Evolutionary conservation across 2,797 vertebrate species (phyloP).

Genomic region (Phoeniculus purpureus): DNA sequence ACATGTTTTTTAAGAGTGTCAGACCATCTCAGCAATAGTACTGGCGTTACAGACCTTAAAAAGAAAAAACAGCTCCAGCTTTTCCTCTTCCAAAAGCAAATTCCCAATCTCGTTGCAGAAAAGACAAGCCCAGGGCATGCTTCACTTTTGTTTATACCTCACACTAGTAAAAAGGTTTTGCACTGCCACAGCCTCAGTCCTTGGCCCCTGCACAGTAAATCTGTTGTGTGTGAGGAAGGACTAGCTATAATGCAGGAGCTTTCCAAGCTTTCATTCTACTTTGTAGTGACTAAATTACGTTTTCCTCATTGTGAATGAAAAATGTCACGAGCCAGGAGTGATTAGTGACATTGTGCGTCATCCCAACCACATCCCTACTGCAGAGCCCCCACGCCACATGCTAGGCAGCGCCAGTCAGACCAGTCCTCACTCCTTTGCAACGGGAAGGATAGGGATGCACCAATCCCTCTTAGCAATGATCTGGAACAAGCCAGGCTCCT

Average conservation of each 20-base stretch:
- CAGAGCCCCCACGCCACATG: background rate
- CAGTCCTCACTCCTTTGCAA: background rate
- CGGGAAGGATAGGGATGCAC: background rate
- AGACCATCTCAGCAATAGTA: constrained; percentile 37
- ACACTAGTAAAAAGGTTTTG: background rate
- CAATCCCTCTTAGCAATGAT: accelerated
- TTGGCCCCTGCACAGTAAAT: background rate
- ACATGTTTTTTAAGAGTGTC: constrained; percentile 28
- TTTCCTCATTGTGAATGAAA: background rate
- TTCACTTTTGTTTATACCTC: background rate
- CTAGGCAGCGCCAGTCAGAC: background rate
- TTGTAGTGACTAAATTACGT: background rate
- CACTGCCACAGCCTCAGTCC: background rate
- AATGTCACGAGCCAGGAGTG: background rate
- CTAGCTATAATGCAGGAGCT: background rate
- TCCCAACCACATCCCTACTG: background rate
- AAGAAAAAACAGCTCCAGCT: background rate
- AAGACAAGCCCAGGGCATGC: background rate
- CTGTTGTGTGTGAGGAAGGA: background rate
- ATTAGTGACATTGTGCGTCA: background rate
- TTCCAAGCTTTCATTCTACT: background rate
- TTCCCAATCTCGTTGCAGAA: background rate
- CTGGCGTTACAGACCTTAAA: background rate
- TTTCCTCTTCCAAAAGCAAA: constrained; percentile 20
- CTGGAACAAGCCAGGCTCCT: background rate